Conservation (phyloP, 2,888 invertebrate genomes). For the Buathra laborator region DNA sequence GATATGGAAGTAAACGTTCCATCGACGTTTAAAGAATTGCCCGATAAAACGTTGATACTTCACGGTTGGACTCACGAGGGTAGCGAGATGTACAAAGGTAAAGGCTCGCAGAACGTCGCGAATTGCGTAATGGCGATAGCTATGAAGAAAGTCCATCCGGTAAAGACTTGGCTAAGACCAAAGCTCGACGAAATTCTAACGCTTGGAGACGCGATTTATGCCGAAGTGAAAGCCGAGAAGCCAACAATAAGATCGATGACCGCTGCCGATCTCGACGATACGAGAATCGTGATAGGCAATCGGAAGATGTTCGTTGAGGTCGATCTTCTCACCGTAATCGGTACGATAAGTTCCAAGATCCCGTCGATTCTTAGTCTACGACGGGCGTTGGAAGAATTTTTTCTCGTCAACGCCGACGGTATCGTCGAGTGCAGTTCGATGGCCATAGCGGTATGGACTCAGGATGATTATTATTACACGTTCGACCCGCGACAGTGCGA, state of each 20-base stretch:
- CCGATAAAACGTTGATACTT: constrained; percentile 74
- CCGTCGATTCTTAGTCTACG: constrained; percentile 76
- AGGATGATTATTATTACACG: constrained; percentile 87
- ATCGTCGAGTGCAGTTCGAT: constrained; percentile 79
- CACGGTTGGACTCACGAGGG: constrained; percentile 80
- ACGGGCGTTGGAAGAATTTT: constrained; percentile 80
- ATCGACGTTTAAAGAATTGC: constrained; percentile 76
- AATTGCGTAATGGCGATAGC: constrained; percentile 79
- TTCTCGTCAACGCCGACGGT: constrained; percentile 77
- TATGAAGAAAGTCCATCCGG: constrained; percentile 77
- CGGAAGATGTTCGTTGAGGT: constrained; percentile 76
- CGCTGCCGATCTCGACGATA: constrained; percentile 77
- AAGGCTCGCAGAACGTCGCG: constrained; percentile 78
- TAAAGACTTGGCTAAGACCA: constrained; percentile 79
- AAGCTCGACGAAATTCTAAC: constrained; percentile 79
- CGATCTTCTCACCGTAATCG: constrained; percentile 79
- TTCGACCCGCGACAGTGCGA: constrained; percentile 87
- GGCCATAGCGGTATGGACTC: constrained; percentile 87
- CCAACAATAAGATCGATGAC: constrained; percentile 77
- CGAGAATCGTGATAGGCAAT: constrained; percentile 72
- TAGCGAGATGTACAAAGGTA: constrained; percentile 78
- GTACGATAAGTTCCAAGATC: constrained; percentile 79
- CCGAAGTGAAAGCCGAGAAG: constrained; percentile 73
- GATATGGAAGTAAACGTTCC: constrained; percentile 80
- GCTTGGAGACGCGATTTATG: constrained; percentile 76